A percentile compares a stretch with the other conserved stretches of the same genome.
These are phyloP conservation scores for Xyliphius kryptos DNA, from an alignment of 2,113 vertebrate species.

Conservation along the genomic window DNA sequence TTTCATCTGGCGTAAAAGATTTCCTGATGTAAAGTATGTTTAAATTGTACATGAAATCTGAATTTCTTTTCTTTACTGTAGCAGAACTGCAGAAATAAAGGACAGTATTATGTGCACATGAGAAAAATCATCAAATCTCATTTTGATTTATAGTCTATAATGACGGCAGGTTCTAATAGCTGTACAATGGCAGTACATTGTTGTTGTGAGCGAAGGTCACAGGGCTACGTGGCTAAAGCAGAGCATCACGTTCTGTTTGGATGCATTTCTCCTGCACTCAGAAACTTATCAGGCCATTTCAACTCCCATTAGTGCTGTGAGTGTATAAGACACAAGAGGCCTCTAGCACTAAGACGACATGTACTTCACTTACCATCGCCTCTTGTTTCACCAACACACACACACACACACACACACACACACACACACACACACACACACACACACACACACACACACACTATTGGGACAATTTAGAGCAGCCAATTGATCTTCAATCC, in stretches of 20 bases:
- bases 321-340: slow-evolving; percentile 12
- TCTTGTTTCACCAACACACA: slow-evolving; percentile 7
- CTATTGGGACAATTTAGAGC: too few species aligned
- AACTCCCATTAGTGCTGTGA: slow-evolving; percentile 7
- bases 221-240: slow-evolving; percentile 7
- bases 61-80: too few species aligned
- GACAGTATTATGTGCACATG: too few species aligned
- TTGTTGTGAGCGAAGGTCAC: slow-evolving; percentile 1
- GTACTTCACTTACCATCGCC: slow-evolving; percentile 47
- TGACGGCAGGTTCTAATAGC: not conserved
- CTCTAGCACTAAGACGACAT: slow-evolving; percentile 42
- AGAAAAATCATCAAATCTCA: too few species aligned
- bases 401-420: not conserved
- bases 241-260: slow-evolving; percentile 1
- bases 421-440: not conserved
- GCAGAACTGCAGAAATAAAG: too few species aligned
- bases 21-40: too few species aligned
- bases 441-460: too few species aligned
- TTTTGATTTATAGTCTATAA: too few species aligned
- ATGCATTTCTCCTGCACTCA: not conserved
- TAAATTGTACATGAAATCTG: too few species aligned
- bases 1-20: too few species aligned
- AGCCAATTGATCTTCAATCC: too few species aligned
- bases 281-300: slow-evolving; percentile 23
- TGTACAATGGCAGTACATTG: not conserved